Conservation (phyloP, 1,140 invertebrate species). For the Hypothenemus hampei region DNA sequence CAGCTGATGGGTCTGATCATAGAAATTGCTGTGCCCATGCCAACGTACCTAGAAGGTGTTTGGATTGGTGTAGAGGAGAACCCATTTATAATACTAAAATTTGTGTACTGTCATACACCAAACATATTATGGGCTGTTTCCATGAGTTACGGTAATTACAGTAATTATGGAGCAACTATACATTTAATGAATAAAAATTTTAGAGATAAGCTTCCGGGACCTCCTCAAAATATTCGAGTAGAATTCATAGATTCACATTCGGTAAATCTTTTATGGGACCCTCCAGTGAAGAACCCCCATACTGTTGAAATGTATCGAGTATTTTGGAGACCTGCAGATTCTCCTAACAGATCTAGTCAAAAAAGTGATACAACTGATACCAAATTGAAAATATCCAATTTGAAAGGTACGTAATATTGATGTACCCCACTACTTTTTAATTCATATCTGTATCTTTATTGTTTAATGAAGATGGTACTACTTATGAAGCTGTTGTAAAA, state of each 20-base stretch:
- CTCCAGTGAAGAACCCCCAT: slow-evolving; percentile 73
- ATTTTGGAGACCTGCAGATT: slow-evolving; percentile 54
- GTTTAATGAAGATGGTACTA: slow-evolving; percentile 54
- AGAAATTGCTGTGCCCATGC: slow-evolving; percentile 69
- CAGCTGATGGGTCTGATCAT: slow-evolving; percentile 74
- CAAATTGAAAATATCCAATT: slow-evolving; percentile 59
- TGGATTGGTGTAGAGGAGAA: slow-evolving; percentile 70
- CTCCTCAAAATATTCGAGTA: slow-evolving; percentile 66
- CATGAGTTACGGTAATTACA: slow-evolving; percentile 55
- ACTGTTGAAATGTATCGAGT: slow-evolving; percentile 75
- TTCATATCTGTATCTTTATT: neutral
- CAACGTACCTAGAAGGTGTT: slow-evolving; percentile 66
- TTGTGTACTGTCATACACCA: slow-evolving; percentile 67
- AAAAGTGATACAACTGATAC: slow-evolving; percentile 63
- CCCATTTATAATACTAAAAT: slow-evolving; percentile 56
- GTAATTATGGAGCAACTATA: neutral
- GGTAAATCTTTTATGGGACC: slow-evolving; percentile 66
- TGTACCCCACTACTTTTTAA: neutral
- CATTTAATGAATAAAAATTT: neutral
- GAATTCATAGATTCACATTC: slow-evolving; percentile 55
- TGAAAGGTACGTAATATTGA: slow-evolving; percentile 48
- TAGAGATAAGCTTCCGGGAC: slow-evolving; percentile 67
- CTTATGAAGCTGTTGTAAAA: slow-evolving; percentile 76
- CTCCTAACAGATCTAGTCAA: slow-evolving; percentile 31
- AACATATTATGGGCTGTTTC: slow-evolving; percentile 73